A percentile compares a stretch with the other conserved stretches of the same genome.
These are phyloP conservation scores for Hestina assimilis DNA, from an alignment of 1,140 invertebrate species.

Conservation along the genomic window DNA sequence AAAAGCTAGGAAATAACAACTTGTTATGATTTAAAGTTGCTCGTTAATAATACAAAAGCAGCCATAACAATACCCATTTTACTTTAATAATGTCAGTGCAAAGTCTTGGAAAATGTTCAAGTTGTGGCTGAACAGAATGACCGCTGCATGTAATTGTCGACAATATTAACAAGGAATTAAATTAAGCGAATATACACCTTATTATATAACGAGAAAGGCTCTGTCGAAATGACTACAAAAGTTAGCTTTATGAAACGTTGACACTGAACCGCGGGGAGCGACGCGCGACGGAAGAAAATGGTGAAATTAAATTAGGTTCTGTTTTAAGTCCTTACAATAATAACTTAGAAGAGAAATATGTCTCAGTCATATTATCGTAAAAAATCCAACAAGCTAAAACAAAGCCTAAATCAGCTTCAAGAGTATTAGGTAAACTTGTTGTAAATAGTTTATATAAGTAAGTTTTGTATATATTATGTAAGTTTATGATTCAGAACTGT, in stretches of 20 bases:
- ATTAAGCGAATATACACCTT: constrained; percentile 28
- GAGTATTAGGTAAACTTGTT: too few relatives aligned
- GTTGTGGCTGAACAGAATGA: constrained; percentile 54
- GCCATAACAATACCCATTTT: constrained; percentile 60
- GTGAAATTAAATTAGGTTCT: constrained; percentile 66
- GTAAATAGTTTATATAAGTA: too few relatives aligned
- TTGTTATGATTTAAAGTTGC: constrained; percentile 33
- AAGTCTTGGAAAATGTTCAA: constrained; percentile 64
- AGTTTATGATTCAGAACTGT: too few relatives aligned
- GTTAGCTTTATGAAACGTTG: constrained; percentile 55
- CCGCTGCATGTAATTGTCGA: constrained; percentile 45
- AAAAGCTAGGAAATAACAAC: constrained; percentile 36
- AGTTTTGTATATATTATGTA: too few relatives aligned
- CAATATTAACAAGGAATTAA: constrained; percentile 23
- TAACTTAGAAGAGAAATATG: constrained; percentile 42
- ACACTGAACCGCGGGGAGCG: constrained; percentile 54
- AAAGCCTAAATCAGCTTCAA: too few relatives aligned
- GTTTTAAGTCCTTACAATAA: constrained; percentile 49
- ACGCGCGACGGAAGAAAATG: constrained; percentile 56
- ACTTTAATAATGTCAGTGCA: constrained; percentile 60
- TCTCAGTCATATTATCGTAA: too few relatives aligned
- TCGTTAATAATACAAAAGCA: constrained; percentile 58
- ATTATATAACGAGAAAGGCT: constrained; percentile 4
- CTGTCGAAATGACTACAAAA: constrained; percentile 6
- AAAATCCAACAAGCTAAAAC: too few relatives aligned